Evolutionary conservation across 1,140 invertebrate genomes (phyloP).

Genomic region (Drosophila seguyi): DNA sequence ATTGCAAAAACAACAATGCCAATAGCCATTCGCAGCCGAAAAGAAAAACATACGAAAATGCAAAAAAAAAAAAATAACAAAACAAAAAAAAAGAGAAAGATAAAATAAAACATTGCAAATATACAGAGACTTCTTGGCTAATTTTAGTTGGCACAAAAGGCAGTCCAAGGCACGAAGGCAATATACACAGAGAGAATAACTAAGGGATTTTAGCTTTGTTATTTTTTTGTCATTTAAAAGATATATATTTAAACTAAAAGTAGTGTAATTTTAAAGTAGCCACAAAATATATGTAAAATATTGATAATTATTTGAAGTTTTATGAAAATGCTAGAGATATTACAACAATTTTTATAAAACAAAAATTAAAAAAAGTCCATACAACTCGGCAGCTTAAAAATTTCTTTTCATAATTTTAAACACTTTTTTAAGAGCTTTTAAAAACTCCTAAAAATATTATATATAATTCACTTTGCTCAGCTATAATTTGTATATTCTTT

Average conservation of each 20-base stretch:
- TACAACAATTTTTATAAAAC: no score
- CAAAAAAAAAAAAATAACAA: neutral
- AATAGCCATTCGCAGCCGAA: conserved; percentile 19
- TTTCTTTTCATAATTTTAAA: no score
- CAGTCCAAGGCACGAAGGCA: conserved; percentile 38
- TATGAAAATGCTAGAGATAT: no score
- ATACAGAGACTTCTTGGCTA: conserved; percentile 33
- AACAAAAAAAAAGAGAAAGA: no score
- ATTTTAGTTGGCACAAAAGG: conserved; percentile 61
- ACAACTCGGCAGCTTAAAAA: no score
- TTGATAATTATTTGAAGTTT: neutral
- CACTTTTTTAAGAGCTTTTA: no score
- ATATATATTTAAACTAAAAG: no score
- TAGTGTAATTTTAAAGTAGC: neutral
- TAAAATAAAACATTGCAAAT: conserved; percentile 13
- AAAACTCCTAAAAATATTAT: no score
- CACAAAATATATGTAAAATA: neutral
- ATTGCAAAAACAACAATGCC: conserved; percentile 41
- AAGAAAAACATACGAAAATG: conserved; percentile 9
- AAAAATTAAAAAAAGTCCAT: no score
- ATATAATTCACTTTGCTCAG: no score
- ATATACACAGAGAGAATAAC: conserved; percentile 1
- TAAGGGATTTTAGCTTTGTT: neutral
- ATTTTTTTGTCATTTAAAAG: neutral
- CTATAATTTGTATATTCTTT: neutral